phyloP scores from a whole-genome alignment of 2,113 vertebrate species.

The Nothocercus nigrocapillus region DNA sequence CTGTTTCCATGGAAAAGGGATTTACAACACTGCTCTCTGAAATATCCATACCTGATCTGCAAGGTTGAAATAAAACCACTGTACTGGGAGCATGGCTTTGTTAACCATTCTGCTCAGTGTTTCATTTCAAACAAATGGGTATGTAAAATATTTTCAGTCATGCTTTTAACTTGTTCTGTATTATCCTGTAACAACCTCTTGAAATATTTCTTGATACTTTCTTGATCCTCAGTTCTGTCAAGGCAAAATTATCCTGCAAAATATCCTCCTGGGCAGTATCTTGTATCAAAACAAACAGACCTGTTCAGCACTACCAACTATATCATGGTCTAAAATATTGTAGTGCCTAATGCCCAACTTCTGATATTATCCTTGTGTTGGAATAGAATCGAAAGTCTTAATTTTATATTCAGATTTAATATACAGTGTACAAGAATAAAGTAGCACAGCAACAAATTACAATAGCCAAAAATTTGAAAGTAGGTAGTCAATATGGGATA shows the following conservation, averaged over 20 bases:
- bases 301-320: not conserved
- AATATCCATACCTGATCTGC: slow-evolving; percentile 79
- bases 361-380: accelerated
- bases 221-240: not conserved
- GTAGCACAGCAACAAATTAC: not conserved
- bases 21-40: slow-evolving; percentile 78
- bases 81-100: not conserved
- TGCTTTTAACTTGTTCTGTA: not conserved
- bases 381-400: not conserved
- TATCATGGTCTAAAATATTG: not conserved
- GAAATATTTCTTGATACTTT: not conserved
- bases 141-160: not conserved
- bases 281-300: not conserved
- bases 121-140: not conserved
- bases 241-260: not conserved
- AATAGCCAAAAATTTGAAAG: not conserved
- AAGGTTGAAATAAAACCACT: not conserved
- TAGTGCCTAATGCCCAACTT: not conserved
- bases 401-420: not conserved
- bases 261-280: not conserved
- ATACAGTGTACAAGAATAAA: not conserved
- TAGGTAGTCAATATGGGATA: not conserved
- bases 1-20: slow-evolving; percentile 80
- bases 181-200: not conserved
- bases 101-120: not conserved